Conservation (phyloP, 2,888 invertebrate species). For the Coecobrya sp. region DNA sequence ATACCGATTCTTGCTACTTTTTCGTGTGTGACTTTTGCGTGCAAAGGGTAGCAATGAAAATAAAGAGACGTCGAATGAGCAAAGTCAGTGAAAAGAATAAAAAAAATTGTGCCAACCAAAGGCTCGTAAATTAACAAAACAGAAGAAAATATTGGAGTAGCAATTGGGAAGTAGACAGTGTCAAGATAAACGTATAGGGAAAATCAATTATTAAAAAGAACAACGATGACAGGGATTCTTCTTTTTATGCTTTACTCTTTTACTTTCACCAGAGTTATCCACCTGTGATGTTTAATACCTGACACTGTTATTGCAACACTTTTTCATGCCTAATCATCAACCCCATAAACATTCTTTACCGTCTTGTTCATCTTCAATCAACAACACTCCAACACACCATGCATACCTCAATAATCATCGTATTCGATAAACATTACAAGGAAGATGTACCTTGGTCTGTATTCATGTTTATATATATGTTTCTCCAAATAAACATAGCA, state of each 20-base stretch:
- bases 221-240: too few relatives aligned
- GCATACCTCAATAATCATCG: not conserved
- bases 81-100: not conserved
- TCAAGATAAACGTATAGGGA: not conserved
- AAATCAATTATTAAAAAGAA: too few relatives aligned
- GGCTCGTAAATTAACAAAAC: constrained; percentile 9
- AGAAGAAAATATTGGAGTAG: not conserved
- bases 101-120: not conserved
- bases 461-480: not conserved
- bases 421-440: not conserved
- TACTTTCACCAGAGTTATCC: too few relatives aligned
- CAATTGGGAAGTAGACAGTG: not conserved
- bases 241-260: too few relatives aligned
- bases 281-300: too few relatives aligned
- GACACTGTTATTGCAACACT: too few relatives aligned
- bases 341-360: too few relatives aligned
- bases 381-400: constrained; percentile 8
- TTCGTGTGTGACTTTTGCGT: not conserved
- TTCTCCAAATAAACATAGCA: not conserved
- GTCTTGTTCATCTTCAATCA: too few relatives aligned
- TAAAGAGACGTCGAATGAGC: not conserved
- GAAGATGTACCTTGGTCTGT: not conserved
- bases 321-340: too few relatives aligned
- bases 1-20: too few relatives aligned
- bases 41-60: not conserved